Evolutionary conservation across 2,888 invertebrate genomes (phyloP).

Genomic region (Linhomoeus sp.): DNA sequence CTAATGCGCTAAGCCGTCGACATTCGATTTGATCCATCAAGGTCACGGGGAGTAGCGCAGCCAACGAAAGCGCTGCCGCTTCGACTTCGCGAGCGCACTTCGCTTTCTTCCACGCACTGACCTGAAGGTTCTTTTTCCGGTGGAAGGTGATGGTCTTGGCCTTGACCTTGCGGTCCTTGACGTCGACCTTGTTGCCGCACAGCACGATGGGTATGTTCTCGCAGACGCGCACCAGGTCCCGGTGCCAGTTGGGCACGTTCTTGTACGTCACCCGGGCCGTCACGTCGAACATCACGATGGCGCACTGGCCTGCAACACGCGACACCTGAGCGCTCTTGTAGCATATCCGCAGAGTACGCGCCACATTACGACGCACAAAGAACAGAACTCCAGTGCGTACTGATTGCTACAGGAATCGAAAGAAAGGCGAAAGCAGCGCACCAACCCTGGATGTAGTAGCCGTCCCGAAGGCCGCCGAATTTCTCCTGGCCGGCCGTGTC

Average conservation of each 20-base stretch:
- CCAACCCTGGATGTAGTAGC: conserved; percentile 89
- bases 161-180: conserved; percentile 98
- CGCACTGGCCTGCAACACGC: conserved; percentile 42
- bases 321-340: too few relatives aligned
- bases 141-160: conserved; percentile 98
- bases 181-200: conserved; percentile 97
- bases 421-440: background rate
- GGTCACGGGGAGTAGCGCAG: too few relatives aligned
- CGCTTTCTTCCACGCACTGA: too few relatives aligned
- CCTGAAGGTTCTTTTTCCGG: conserved; percentile 96
- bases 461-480: conserved; percentile 93
- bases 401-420: too few relatives aligned
- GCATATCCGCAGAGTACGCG: too few relatives aligned
- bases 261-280: conserved; percentile 98
- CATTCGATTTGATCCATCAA: too few relatives aligned
- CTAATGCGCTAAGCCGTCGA: too few relatives aligned
- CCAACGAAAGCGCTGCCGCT: background rate
- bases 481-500: conserved; percentile 93
- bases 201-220: conserved; percentile 99
- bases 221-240: conserved; percentile 97
- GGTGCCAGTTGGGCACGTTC: conserved; percentile 99
- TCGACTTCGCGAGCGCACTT: background rate
- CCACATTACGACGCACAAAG: too few relatives aligned
- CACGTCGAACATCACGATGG: conserved; percentile 98
- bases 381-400: too few relatives aligned